Evolutionary conservation across 2,797 vertebrate genomes (phyloP).

Genomic region (Anguilla pacifica): DNA sequence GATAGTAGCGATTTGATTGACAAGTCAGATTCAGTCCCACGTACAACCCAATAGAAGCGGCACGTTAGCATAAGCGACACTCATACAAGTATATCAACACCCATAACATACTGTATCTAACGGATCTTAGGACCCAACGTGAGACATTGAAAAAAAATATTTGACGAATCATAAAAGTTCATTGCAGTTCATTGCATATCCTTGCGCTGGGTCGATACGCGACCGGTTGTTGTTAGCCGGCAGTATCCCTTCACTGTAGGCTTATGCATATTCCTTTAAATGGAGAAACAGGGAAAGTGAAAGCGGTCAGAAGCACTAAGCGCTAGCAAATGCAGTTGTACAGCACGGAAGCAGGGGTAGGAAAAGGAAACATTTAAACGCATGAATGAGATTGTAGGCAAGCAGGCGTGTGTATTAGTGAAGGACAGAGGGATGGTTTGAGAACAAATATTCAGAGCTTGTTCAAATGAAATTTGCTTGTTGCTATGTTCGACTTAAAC

Average conservation of each 20-base stretch:
- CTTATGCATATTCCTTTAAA: neutral
- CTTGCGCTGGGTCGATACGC: slow-evolving; percentile 20
- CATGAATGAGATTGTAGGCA: slow-evolving; percentile 26
- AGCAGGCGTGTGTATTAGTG: slow-evolving; percentile 9
- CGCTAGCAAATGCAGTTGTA: neutral
- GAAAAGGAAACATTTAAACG: slow-evolving; percentile 53
- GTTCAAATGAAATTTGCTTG: neutral
- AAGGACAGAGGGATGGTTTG: neutral
- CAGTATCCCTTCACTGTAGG: slow-evolving; percentile 4
- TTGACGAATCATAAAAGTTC: slow-evolving; percentile 42
- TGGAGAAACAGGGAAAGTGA: slow-evolving; percentile 17
- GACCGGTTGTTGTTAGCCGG: neutral
- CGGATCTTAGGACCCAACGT: slow-evolving; percentile 41
- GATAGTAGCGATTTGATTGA: neutral
- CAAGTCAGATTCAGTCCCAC: neutral
- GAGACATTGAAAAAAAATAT: slow-evolving; percentile 18
- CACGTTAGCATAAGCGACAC: neutral
- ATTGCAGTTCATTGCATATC: slow-evolving; percentile 27
- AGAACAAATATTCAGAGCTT: neutral
- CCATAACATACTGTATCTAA: neutral
- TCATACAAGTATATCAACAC: neutral
- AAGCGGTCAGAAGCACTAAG: neutral
- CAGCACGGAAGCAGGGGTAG: slow-evolving; percentile 31
- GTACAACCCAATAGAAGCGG: neutral
- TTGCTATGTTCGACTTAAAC: neutral